Conservation (phyloP, 2,888 invertebrate species). For the Agrotis clavis region DNA sequence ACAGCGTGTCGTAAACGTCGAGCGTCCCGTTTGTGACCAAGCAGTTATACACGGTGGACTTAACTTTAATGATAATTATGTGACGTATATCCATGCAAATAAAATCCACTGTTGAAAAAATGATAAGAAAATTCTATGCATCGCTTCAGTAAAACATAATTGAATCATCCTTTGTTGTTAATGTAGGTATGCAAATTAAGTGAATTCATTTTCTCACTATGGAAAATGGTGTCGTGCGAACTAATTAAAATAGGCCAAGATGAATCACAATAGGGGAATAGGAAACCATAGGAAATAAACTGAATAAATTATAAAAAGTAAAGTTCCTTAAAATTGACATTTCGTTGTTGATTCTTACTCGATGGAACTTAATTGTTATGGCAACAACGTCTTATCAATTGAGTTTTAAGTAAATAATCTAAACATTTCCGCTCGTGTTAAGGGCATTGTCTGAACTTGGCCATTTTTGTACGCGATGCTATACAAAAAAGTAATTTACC, state of each 20-base stretch:
- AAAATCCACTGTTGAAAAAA: conserved; percentile 3
- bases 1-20: too few relatives aligned
- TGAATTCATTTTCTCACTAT: conserved; percentile 12
- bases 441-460: too few relatives aligned
- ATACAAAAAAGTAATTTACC: too few relatives aligned
- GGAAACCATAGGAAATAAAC: neutral
- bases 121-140: conserved; percentile 12
- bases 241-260: neutral
- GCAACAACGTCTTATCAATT: conserved; percentile 38
- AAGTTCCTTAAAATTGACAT: neutral
- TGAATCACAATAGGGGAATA: conserved; percentile 1
- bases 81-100: conserved; percentile 6
- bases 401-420: conserved; percentile 26
- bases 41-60: neutral
- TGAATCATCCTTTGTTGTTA: conserved; percentile 5
- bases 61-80: neutral
- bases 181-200: conserved; percentile 22
- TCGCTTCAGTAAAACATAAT: conserved; percentile 2
- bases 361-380: neutral
- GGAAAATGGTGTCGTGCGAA: conserved; percentile 24
- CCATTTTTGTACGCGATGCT: too few relatives aligned
- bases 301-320: neutral
- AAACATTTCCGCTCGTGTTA: conserved; percentile 46
- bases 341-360: neutral
- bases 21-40: neutral